Conservation (phyloP, 2,113 vertebrate genomes). For the Nettapus auritus region DNA sequence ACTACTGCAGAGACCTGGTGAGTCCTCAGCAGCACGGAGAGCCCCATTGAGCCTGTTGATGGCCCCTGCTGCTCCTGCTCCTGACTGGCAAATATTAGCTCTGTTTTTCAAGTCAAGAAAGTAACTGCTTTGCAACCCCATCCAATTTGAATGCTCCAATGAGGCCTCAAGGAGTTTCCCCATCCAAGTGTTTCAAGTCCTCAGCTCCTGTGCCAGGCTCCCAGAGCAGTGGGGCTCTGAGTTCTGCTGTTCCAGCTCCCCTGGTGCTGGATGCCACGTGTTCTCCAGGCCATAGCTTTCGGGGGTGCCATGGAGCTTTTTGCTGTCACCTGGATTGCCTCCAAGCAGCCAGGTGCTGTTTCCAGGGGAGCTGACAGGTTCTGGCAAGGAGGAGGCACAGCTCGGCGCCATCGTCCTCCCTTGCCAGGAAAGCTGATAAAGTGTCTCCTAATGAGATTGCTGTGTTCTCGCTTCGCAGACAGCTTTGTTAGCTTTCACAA, state of each 20-base stretch:
- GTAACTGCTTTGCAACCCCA: neutral
- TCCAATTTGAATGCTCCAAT: conserved; percentile 1
- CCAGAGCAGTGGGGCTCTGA: neutral
- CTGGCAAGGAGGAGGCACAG: neutral
- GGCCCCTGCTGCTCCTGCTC: neutral
- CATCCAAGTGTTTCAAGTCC: neutral
- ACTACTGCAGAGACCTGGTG: neutral
- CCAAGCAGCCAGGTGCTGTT: neutral
- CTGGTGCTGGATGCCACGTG: neutral
- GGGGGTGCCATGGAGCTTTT: accelerated
- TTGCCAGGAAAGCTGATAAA: neutral
- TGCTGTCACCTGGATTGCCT: neutral
- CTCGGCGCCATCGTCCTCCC: neutral
- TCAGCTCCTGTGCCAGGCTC: accelerated
- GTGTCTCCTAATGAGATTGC: neutral
- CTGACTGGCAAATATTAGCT: neutral
- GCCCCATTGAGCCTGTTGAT: neutral
- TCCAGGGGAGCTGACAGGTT: neutral
- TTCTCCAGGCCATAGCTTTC: neutral
- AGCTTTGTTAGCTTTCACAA: neutral
- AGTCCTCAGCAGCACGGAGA: neutral
- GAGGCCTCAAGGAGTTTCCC: neutral
- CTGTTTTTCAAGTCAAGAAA: conserved; percentile 8
- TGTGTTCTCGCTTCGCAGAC: neutral
- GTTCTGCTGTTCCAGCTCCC: neutral